Evolutionary conservation across 2,113 vertebrate genomes (phyloP).

Genomic region (Plecturocebus donacophilus): DNA sequence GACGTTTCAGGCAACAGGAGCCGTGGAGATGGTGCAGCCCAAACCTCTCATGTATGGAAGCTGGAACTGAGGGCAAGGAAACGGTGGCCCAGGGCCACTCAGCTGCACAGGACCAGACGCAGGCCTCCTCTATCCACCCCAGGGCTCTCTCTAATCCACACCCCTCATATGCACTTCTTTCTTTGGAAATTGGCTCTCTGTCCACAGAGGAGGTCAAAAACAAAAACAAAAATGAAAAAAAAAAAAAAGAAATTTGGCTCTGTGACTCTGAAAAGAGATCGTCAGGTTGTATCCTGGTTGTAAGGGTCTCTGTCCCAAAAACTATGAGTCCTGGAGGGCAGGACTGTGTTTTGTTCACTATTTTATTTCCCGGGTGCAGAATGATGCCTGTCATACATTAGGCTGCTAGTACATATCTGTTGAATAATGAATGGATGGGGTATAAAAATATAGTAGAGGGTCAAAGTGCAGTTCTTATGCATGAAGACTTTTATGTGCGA

Average conservation of each 20-base stretch:
- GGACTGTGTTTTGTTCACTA: not conserved
- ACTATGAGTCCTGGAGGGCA: not conserved
- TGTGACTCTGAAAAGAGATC: not conserved
- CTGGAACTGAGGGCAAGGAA: not conserved
- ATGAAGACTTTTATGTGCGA: not conserved
- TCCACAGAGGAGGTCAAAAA: too few species aligned
- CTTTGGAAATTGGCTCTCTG: not conserved
- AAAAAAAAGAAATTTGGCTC: not conserved
- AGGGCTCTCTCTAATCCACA: not conserved
- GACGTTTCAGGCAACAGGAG: not conserved
- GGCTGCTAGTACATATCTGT: not conserved
- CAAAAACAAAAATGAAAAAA: too few species aligned
- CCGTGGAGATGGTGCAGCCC: not conserved
- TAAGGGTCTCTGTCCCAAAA: not conserved
- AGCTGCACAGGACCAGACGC: not conserved
- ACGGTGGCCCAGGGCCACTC: not conserved
- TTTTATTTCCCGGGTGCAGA: not conserved
- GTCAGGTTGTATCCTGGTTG: not conserved
- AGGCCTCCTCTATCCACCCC: not conserved
- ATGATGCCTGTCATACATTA: not conserved
- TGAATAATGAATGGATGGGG: not conserved
- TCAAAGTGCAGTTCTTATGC: not conserved
- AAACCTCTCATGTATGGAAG: not conserved
- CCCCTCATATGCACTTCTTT: fast-evolving
- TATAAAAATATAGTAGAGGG: not conserved